phyloP scores from a whole-genome alignment of 64 coral and sea anemone species.

The Astreopora myriophthalma region DNA sequence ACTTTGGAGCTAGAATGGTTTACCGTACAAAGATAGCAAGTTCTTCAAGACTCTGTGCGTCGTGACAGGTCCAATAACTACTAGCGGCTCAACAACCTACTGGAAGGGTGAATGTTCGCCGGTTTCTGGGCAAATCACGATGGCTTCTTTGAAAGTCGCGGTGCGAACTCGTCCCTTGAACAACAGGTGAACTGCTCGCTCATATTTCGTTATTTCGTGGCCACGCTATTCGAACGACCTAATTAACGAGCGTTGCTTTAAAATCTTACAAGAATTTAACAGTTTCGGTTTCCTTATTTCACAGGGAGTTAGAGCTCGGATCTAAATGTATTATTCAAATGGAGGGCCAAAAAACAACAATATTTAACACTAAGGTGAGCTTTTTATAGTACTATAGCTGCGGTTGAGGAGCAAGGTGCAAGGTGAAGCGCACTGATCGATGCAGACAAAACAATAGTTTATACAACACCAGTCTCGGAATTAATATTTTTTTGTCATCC shows the following conservation, averaged over 20 bases:
- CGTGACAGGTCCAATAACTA: background rate
- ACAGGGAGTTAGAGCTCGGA: slow-evolving; percentile 64
- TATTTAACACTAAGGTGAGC: slow-evolving; percentile 65
- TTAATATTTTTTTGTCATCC: background rate
- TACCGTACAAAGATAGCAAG: background rate
- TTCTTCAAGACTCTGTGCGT: background rate
- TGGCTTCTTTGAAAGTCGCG: slow-evolving; percentile 73
- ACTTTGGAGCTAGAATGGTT: background rate
- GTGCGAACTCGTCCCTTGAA: slow-evolving; percentile 66
- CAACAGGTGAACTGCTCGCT: slow-evolving; percentile 47
- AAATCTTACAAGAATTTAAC: background rate
- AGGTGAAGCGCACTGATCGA: too few species aligned
- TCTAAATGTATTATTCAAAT: slow-evolving; percentile 70
- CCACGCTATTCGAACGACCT: background rate
- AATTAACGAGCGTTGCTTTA: background rate
- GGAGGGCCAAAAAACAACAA: slow-evolving; percentile 60
- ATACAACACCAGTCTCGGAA: background rate
- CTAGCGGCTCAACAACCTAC: background rate
- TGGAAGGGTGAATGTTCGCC: background rate
- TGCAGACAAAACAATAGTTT: too few species aligned
- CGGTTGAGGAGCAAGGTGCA: too few species aligned
- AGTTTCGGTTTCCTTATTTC: background rate
- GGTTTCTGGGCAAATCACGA: background rate
- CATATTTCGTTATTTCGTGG: background rate
- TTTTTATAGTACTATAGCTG: background rate